Conservation (phyloP, 2,797 vertebrate genomes). For the Ctenochaetus hawaiiensis region DNA sequence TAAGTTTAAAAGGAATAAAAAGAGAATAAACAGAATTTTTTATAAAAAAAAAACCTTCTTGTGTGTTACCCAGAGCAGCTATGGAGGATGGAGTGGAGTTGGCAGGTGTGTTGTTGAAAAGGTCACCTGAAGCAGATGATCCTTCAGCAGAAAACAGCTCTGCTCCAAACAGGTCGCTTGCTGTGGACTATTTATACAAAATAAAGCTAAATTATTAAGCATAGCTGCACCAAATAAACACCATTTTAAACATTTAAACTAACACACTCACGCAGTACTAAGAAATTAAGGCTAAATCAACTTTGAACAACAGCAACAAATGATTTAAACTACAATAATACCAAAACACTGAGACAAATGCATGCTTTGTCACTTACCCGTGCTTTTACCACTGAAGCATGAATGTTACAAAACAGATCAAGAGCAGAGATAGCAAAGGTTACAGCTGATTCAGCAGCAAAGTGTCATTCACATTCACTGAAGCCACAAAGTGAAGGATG, state of each 20-base stretch:
- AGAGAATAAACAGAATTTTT: background rate
- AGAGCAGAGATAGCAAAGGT: constrained; percentile 60
- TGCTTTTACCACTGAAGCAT: constrained; percentile 84
- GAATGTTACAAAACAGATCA: constrained; percentile 78
- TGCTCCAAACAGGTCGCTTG: constrained; percentile 87
- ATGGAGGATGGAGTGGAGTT: constrained; percentile 70
- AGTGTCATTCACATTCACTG: constrained; percentile 25
- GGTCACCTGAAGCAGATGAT: constrained; percentile 73
- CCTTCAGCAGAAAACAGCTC: constrained; percentile 85
- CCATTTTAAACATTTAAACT: background rate
- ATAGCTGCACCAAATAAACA: background rate
- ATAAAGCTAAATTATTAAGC: constrained; percentile 1
- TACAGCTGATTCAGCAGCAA: constrained; percentile 47
- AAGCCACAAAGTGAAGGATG: constrained; percentile 57
- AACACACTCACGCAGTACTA: no score
- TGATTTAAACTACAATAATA: background rate
- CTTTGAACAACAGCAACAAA: background rate
- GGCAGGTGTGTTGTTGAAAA: constrained; percentile 84
- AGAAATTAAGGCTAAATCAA: constrained; percentile 7
- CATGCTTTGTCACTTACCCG: constrained; percentile 78
- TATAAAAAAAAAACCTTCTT: background rate
- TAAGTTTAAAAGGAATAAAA: background rate
- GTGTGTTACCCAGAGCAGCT: constrained; percentile 85
- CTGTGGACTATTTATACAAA: constrained; percentile 78
- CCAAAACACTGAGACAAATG: background rate